Evolutionary conservation across 2,888 invertebrate species (phyloP).

Genomic region (Acanthosepion esculentum): DNA sequence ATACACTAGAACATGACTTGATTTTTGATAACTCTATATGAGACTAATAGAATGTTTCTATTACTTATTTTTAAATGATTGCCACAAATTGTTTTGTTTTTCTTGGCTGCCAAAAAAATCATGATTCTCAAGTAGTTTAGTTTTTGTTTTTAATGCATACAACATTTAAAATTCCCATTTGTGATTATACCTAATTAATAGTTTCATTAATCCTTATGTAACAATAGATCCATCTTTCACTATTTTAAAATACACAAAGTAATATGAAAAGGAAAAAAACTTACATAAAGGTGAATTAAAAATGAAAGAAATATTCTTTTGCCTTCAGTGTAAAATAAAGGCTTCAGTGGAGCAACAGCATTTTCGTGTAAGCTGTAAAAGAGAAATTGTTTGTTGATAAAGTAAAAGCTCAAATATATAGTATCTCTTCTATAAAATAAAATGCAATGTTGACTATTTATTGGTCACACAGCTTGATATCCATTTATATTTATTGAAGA

Average conservation of each 20-base stretch:
- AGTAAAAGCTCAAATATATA: too few relatives aligned
- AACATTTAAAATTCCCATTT: too few relatives aligned
- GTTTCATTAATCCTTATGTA: too few relatives aligned
- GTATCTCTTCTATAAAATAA: too few relatives aligned
- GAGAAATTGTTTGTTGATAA: not conserved
- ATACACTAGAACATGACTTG: too few relatives aligned
- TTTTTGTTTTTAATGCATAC: not conserved
- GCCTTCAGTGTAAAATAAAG: not conserved
- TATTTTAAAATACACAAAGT: not conserved
- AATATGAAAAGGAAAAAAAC: not conserved
- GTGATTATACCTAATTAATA: too few relatives aligned
- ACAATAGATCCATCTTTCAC: not conserved
- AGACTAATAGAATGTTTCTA: not conserved
- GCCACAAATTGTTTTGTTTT: too few relatives aligned
- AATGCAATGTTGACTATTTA: too few relatives aligned
- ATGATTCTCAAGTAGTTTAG: not conserved
- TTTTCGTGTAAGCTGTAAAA: not conserved
- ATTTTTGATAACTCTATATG: not conserved
- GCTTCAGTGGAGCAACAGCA: not conserved
- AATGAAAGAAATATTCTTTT: not conserved
- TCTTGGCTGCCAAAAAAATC: too few relatives aligned
- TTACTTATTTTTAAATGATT: not conserved
- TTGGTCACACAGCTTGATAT: too few relatives aligned
- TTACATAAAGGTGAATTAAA: conserved; percentile 6
- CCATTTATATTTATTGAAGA: too few relatives aligned